These are phyloP conservation scores for Melanotaenia trifasciata DNA, from an alignment of 2,797 vertebrate genomes.

Conservation along the genomic window DNA sequence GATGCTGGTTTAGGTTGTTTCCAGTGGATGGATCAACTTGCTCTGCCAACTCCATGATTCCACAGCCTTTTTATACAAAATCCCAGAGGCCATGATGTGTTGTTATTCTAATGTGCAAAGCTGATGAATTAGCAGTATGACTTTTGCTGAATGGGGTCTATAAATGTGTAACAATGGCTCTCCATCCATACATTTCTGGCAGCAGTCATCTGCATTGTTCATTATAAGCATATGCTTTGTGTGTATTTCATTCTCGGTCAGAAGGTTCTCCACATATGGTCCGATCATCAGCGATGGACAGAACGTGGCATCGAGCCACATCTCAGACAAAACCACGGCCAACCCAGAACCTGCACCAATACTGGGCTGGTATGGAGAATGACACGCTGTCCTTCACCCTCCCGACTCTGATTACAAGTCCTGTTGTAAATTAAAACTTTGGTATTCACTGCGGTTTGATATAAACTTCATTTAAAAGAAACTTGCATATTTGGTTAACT, in stretches of 20 bases:
- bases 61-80: conserved; percentile 80
- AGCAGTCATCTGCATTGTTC: conserved; percentile 75
- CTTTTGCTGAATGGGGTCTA: conserved; percentile 80
- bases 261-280: conserved; percentile 75
- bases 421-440: no score
- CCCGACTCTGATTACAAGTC: background rate
- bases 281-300: conserved; percentile 46
- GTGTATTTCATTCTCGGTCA: conserved; percentile 50
- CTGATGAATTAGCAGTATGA: conserved; percentile 84
- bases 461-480: no score
- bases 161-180: conserved; percentile 78
- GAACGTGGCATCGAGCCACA: conserved; percentile 24
- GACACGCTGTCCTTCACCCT: background rate
- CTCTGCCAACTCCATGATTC: conserved; percentile 72
- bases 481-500: no score
- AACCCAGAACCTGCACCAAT: conserved; percentile 33
- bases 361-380: conserved; percentile 14
- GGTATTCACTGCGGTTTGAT: no score
- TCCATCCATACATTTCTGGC: conserved; percentile 84
- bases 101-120: conserved; percentile 85
- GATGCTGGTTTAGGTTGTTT: conserved; percentile 73
- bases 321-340: conserved; percentile 33
- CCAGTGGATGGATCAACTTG: conserved; percentile 74
- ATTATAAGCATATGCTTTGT: conserved; percentile 75
- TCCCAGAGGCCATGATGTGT: conserved; percentile 66